Conservation (phyloP, 2,888 invertebrate genomes). For the Petrophora chlorosata region DNA sequence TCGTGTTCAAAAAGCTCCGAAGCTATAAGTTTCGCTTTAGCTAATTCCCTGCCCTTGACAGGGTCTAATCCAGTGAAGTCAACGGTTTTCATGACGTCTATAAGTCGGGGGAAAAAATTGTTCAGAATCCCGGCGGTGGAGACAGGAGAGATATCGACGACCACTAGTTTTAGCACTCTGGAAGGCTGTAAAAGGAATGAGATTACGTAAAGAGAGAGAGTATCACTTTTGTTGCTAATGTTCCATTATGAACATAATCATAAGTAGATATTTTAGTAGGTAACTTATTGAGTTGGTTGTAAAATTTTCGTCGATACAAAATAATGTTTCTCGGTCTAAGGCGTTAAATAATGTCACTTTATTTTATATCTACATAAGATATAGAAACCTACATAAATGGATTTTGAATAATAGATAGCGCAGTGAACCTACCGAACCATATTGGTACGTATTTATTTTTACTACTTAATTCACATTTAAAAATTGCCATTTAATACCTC, state of each 20-base stretch:
- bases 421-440: no score
- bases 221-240: no score
- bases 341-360: no score
- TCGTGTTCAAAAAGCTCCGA: conserved; percentile 44
- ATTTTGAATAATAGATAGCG: no score
- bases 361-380: no score
- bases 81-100: conserved; percentile 83
- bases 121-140: conserved; percentile 77
- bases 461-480: no score
- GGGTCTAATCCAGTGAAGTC: conserved; percentile 80
- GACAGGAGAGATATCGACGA: conserved; percentile 88
- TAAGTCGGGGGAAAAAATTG: conserved; percentile 78
- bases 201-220: no score
- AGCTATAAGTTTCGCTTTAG: conserved; percentile 44
- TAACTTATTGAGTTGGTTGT: no score
- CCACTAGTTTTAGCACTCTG: conserved; percentile 84
- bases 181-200: conserved; percentile 66
- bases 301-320: no score
- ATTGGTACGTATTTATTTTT: no score
- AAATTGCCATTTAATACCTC: conserved; percentile 30
- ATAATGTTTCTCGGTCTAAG: no score
- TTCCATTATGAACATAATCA: neutral
- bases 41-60: conserved; percentile 83
- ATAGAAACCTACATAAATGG: no score
- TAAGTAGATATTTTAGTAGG: neutral